phyloP scores from a whole-genome alignment of 2,888 invertebrate genomes.

The Mythimna loreyi region DNA sequence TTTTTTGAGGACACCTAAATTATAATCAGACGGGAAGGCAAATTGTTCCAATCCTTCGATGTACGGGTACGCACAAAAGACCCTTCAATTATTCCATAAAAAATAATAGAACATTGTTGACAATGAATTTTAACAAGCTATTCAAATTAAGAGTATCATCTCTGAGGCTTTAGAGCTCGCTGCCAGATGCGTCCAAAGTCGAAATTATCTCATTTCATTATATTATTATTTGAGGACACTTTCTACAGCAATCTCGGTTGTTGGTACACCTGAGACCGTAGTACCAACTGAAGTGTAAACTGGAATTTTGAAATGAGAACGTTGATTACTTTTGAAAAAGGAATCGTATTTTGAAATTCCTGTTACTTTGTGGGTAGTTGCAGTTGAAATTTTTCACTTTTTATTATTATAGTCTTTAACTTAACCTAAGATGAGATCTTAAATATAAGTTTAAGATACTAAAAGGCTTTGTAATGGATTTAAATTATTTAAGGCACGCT shows the following conservation, averaged over 20 bases:
- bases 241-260: conserved; percentile 60
- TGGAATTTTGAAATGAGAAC: conserved; percentile 37
- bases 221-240: conserved; percentile 68
- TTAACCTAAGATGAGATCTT: too few species aligned
- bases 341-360: background rate
- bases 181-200: conserved; percentile 69
- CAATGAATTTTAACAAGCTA: conserved; percentile 58
- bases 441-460: too few species aligned
- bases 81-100: conserved; percentile 42
- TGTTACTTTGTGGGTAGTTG: background rate
- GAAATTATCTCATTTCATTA: conserved; percentile 70
- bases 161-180: conserved; percentile 53
- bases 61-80: background rate
- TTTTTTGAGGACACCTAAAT: too few species aligned
- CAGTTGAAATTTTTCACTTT: too few species aligned
- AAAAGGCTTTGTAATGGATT: too few species aligned
- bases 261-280: conserved; percentile 53
- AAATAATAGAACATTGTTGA: conserved; percentile 57
- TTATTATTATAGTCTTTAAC: too few species aligned
- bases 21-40: too few species aligned
- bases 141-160: conserved; percentile 59
- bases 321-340: conserved; percentile 29
- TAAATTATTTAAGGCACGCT: too few species aligned
- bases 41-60: too few species aligned
- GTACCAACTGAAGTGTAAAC: conserved; percentile 36